phyloP scores from a whole-genome alignment of 1,140 invertebrate genomes.

The Phymorhynchus buccinoides region DNA sequence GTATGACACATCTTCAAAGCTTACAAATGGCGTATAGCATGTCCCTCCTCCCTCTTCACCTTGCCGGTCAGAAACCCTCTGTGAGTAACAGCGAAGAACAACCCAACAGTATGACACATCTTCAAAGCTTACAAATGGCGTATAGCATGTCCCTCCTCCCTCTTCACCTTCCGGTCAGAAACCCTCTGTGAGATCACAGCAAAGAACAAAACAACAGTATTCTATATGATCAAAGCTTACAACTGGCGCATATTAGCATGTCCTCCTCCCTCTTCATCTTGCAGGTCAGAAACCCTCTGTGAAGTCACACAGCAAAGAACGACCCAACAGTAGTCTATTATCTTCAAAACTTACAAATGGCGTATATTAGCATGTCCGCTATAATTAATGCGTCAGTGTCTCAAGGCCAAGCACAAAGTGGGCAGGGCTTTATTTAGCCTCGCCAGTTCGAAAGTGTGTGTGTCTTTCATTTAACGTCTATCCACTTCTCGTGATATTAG shows the following conservation, averaged over 20 bases:
- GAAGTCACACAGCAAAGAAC: background rate
- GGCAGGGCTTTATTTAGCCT: too few relatives aligned
- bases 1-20: background rate
- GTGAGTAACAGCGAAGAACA: background rate
- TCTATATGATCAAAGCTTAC: background rate
- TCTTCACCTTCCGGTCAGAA: conserved; percentile 43
- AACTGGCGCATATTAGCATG: background rate
- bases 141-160: background rate
- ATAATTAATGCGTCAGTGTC: too few relatives aligned
- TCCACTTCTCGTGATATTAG: too few relatives aligned
- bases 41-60: conserved; percentile 9
- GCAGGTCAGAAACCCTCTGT: conserved; percentile 46
- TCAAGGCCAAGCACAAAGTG: background rate
- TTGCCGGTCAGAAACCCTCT: conserved; percentile 49
- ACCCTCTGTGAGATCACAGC: conserved; percentile 26
- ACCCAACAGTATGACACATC: background rate
- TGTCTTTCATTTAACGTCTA: too few relatives aligned
- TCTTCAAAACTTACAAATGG: background rate
- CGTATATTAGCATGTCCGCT: background rate
- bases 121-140: background rate
- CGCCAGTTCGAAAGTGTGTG: too few relatives aligned
- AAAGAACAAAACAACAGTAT: background rate
- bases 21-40: background rate
- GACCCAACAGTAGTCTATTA: background rate
- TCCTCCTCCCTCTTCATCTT: conserved; percentile 30